phyloP scores from a whole-genome alignment of 2,797 vertebrate genomes.

The Microchirus variegatus region DNA sequence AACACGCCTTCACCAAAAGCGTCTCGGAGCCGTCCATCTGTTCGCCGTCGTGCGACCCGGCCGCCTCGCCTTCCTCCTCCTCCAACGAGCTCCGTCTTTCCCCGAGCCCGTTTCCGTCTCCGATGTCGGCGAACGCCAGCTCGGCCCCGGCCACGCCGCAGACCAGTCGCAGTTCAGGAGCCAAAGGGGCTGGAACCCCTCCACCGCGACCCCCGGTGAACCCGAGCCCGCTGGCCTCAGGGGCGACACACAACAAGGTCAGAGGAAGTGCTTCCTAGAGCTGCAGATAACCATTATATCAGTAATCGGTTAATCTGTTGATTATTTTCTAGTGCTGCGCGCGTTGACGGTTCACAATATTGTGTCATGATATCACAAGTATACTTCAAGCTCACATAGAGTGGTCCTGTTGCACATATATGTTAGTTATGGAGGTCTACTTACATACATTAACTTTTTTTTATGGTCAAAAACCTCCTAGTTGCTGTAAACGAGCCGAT shows the following conservation, averaged over 20 bases:
- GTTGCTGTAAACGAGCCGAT: too few relatives aligned
- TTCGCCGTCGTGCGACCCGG: slow-evolving; percentile 62
- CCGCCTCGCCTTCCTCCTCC: slow-evolving; percentile 59
- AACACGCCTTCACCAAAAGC: slow-evolving; percentile 88
- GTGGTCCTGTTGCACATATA: too few relatives aligned
- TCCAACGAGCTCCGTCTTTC: slow-evolving; percentile 59
- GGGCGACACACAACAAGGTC: slow-evolving; percentile 72
- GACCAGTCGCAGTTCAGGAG: slow-evolving; percentile 78
- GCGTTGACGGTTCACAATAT: too few relatives aligned
- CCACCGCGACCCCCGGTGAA: slow-evolving; percentile 60
- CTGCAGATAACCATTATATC: too few relatives aligned
- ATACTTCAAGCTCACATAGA: too few relatives aligned
- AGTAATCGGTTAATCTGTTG: too few relatives aligned
- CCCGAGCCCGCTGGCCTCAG: slow-evolving; percentile 73
- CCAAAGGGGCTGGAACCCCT: slow-evolving; percentile 64
- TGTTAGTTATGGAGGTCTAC: too few relatives aligned
- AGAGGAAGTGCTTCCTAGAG: not conserved
- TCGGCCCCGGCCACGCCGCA: slow-evolving; percentile 86
- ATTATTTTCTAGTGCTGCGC: too few relatives aligned
- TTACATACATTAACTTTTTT: too few relatives aligned
- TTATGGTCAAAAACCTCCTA: too few relatives aligned
- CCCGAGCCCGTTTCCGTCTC: slow-evolving; percentile 37
- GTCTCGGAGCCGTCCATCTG: slow-evolving; percentile 92
- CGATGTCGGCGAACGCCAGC: slow-evolving; percentile 70
- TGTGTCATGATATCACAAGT: too few relatives aligned